Conservation (phyloP, 2,797 vertebrate species). For the Apodemus agrarius region DNA sequence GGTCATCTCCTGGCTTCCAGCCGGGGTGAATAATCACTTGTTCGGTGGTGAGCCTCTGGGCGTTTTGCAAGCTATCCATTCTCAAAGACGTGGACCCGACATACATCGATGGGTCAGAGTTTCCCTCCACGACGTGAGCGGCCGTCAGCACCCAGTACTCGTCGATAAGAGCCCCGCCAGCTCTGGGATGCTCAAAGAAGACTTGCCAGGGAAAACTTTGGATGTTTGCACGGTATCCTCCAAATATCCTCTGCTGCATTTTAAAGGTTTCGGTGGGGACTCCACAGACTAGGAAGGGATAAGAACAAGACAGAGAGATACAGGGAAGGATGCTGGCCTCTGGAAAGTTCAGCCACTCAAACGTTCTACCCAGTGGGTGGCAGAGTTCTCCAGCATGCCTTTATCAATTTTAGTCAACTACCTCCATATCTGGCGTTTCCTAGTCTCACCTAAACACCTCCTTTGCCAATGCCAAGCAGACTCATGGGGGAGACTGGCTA, state of each 20-base stretch:
- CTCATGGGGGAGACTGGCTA: not conserved
- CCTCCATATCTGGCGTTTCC: not conserved
- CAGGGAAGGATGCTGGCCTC: not conserved
- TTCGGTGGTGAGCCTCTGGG: constrained; percentile 83
- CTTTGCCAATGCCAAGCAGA: not conserved
- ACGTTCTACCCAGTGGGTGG: not conserved
- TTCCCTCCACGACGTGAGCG: constrained; percentile 90
- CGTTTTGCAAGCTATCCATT: accelerated
- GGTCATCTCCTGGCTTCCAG: constrained; percentile 27
- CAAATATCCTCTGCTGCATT: constrained; percentile 88
- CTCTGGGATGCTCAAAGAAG: constrained; percentile 78
- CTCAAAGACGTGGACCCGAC: constrained; percentile 74
- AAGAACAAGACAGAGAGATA: not conserved
- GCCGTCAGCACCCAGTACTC: constrained; percentile 96
- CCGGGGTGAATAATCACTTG: constrained; percentile 90
- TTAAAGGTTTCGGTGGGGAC: constrained; percentile 65
- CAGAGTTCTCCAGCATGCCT: not conserved
- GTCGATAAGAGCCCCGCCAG: constrained; percentile 91
- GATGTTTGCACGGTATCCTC: constrained; percentile 84
- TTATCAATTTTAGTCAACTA: not conserved
- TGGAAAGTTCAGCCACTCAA: not conserved
- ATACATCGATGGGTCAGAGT: constrained; percentile 71
- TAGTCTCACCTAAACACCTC: not conserved
- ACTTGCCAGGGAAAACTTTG: constrained; percentile 95
- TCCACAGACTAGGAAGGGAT: constrained; percentile 91